These are phyloP conservation scores for Lophius piscatorius DNA, from an alignment of 2,113 vertebrate species.

Conservation along the genomic window DNA sequence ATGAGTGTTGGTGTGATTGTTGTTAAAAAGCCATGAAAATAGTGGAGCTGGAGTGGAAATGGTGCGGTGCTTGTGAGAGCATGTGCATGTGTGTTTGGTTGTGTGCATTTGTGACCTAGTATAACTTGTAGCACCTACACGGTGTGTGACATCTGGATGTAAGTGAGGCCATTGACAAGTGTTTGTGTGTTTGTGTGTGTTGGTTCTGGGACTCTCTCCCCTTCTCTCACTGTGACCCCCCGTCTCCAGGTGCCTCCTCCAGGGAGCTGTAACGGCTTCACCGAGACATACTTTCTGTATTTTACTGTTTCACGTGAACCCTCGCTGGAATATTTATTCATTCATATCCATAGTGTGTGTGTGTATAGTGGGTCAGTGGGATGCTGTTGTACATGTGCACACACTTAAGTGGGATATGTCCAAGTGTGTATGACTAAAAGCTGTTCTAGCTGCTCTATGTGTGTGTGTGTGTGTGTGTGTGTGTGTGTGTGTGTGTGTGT, in stretches of 20 bases:
- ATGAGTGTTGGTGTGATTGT: slow-evolving; percentile 38
- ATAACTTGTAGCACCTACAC: slow-evolving; percentile 29
- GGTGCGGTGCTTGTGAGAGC: slow-evolving; percentile 4
- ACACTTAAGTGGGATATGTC: not conserved
- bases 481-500: not conserved
- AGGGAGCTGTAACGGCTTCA: slow-evolving; percentile 44
- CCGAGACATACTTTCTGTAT: slow-evolving; percentile 28
- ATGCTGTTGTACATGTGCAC: not conserved
- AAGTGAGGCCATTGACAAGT: slow-evolving; percentile 52
- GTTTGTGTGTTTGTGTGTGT: slow-evolving; percentile 13
- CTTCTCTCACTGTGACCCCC: slow-evolving; percentile 13
- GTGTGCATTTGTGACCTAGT: slow-evolving; percentile 19
- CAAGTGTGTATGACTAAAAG: not conserved
- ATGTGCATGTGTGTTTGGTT: not conserved
- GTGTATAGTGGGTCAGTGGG: not conserved
- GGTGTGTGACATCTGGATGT: slow-evolving; percentile 40
- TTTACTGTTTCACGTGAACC: slow-evolving; percentile 22
- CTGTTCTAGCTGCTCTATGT: not conserved
- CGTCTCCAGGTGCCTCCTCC: slow-evolving; percentile 67
- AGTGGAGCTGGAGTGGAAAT: not conserved
- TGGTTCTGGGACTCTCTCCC: not conserved
- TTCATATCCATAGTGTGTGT: not conserved
- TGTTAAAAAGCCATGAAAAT: slow-evolving; percentile 26
- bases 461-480: not conserved
- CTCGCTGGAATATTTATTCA: slow-evolving; percentile 2